phyloP scores from a whole-genome alignment of 1,140 invertebrate genomes.

The Dinothrombium tinctorium region DNA sequence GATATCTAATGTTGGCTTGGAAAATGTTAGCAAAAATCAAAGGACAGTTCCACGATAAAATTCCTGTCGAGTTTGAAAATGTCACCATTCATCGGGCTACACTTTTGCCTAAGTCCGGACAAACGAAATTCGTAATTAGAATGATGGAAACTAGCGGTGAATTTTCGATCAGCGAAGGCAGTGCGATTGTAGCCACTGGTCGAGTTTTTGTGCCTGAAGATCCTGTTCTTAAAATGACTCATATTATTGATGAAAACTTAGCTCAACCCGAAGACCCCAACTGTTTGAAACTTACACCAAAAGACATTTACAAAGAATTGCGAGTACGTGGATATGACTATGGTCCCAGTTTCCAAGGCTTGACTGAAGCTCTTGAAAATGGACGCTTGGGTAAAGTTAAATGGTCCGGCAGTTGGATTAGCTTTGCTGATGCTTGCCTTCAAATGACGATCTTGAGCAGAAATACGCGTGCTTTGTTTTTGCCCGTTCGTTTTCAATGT shows the following conservation, averaged over 20 bases:
- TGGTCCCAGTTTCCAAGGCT: slow-evolving; percentile 25
- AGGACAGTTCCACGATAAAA: slow-evolving; percentile 44
- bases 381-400: slow-evolving; percentile 13
- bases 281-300: slow-evolving; percentile 29
- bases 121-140: slow-evolving; percentile 5
- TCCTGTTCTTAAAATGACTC: slow-evolving; percentile 4
- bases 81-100: slow-evolving; percentile 71
- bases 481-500: slow-evolving; percentile 28
- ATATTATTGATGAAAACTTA: slow-evolving; percentile 15
- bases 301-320: slow-evolving; percentile 85
- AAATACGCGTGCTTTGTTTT: slow-evolving; percentile 21
- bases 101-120: slow-evolving; percentile 37
- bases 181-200: slow-evolving; percentile 50
- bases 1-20: slow-evolving; percentile 79
- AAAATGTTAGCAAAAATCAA: slow-evolving; percentile 63
- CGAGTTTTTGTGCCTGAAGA: slow-evolving; percentile 39
- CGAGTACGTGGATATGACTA: slow-evolving; percentile 83
- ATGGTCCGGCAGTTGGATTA: slow-evolving; percentile 29
- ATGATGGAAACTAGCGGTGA: slow-evolving; percentile 43
- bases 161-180: slow-evolving; percentile 77
- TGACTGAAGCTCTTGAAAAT: slow-evolving; percentile 19
- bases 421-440: slow-evolving; percentile 30
- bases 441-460: slow-evolving; percentile 26
- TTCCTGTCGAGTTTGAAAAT: slow-evolving; percentile 58
- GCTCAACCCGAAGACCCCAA: slow-evolving; percentile 16